Evolutionary conservation across 2,888 invertebrate genomes (phyloP), one percentile per base, ranked within the genome.

Genomic region (Hirtodrosophila alboralis): DNA sequence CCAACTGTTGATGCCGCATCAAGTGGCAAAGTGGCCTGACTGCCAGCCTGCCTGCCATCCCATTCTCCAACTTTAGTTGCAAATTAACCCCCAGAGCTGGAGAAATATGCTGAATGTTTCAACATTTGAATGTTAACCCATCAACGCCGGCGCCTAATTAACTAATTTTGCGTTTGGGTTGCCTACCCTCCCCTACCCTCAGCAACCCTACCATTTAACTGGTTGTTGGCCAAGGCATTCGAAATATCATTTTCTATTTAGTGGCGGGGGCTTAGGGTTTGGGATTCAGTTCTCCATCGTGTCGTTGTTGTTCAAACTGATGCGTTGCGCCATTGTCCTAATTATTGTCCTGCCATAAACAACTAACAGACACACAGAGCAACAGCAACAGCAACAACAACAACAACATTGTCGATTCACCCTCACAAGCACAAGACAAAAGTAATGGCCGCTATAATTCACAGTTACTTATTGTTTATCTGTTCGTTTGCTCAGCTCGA

Each of bases 381-480:
- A 45, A 18, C 43, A 59, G n/a, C 45, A 48, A 9, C 30, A 56
- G 9, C 40, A 45, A 4, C 52, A 28, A 1, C 33, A 62, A 8
- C 14, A n/a, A 0, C 26, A 47, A 26, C 40, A 13, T 40, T 37
- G 49, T 28, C 70, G 41, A 51, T 71, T 64, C 72, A 77, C 73
- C 68, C 74, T 58, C 68, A 62, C 59, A 51, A 60, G 53, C 43
- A n/a, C n/a, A 63, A 54, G 67, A 72, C 86, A 69, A 81, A 81
- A 75, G 73, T 86, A 86, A 86, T 86, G 84, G 75, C 86, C 66
- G 75, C 80, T 77, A 88, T 86, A 86, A 88, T 88, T 86, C 87
- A 86, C 86, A 84, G 87, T 77, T 86, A 88, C 85, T 88, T 88
- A 88, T 87, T 87, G 86, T 86, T 87, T 87, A 86, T 88, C 87